A percentile compares a stretch with the other conserved stretches of the same genome.
Evolutionary conservation across 2,113 vertebrate species (phyloP).

Genomic region (Paratilapia polleni): DNA sequence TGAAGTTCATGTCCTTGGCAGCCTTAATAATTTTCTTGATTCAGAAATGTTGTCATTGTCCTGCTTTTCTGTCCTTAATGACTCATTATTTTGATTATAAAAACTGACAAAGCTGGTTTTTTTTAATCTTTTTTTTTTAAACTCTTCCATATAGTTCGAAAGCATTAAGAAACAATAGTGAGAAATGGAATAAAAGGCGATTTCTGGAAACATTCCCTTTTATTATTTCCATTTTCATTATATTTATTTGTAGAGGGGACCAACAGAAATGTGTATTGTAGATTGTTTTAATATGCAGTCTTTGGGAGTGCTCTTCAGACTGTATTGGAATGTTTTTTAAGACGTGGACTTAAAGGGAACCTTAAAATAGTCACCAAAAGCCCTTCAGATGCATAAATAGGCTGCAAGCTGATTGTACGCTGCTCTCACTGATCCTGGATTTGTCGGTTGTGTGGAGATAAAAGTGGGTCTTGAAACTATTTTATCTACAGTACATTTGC

Average conservation of each 20-base stretch:
- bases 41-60: neutral
- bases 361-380: neutral
- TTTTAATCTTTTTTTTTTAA: neutral
- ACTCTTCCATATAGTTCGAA: neutral
- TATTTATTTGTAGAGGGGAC: neutral
- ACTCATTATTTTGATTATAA: neutral
- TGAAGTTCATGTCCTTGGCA: neutral
- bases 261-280: neutral
- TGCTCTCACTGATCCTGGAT: neutral
- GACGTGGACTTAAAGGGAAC: neutral
- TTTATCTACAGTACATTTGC: neutral
- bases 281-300: accelerated
- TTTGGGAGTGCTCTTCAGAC: neutral
- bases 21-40: neutral
- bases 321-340: neutral
- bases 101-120: neutral
- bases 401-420: neutral
- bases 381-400: neutral
- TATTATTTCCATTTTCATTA: neutral
- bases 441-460: neutral
- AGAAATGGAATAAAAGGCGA: neutral
- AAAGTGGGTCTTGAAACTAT: accelerated
- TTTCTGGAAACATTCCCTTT: neutral
- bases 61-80: accelerated
- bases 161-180: neutral